These are phyloP conservation scores for Galemys pyrenaicus DNA, from an alignment of 2,113 vertebrate genomes.

Conservation along the genomic window DNA sequence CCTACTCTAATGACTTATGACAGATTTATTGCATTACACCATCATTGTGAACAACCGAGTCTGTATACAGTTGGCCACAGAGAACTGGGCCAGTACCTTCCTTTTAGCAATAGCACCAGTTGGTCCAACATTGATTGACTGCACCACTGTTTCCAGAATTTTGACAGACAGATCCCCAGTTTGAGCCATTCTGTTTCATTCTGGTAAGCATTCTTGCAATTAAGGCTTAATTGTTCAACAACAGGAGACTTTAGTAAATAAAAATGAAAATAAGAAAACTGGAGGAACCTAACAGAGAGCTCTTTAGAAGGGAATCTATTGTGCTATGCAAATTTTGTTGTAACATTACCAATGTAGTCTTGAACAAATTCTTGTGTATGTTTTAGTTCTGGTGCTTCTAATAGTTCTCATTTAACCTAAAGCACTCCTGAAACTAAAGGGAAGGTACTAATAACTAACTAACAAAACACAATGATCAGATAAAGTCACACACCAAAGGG, in stretches of 20 bases:
- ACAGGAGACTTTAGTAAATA: conserved; percentile 9
- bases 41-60: conserved; percentile 51
- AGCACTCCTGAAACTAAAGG: neutral
- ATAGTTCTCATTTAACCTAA: conserved; percentile 45
- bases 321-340: conserved; percentile 9
- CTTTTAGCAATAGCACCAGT: neutral
- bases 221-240: conserved; percentile 33
- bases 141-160: neutral
- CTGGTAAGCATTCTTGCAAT: neutral
- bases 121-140: conserved; percentile 18
- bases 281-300: neutral
- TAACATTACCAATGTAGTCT: conserved; percentile 31
- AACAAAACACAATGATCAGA: conserved; percentile 13
- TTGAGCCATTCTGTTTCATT: conserved; percentile 17
- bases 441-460: neutral
- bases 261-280: conserved; percentile 24
- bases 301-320: neutral
- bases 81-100: conserved; percentile 26
- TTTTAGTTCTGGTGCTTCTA: conserved; percentile 63
- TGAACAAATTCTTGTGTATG: conserved; percentile 14
- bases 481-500: conserved; percentile 24
- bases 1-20: conserved; percentile 35
- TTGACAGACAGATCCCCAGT: neutral
- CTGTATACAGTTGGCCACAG: neutral
- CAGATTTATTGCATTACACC: conserved; percentile 5